Conservation (phyloP, 37 sponge, comb jelly and placozoan genomes). For the Diacarnus erythraeanus region DNA sequence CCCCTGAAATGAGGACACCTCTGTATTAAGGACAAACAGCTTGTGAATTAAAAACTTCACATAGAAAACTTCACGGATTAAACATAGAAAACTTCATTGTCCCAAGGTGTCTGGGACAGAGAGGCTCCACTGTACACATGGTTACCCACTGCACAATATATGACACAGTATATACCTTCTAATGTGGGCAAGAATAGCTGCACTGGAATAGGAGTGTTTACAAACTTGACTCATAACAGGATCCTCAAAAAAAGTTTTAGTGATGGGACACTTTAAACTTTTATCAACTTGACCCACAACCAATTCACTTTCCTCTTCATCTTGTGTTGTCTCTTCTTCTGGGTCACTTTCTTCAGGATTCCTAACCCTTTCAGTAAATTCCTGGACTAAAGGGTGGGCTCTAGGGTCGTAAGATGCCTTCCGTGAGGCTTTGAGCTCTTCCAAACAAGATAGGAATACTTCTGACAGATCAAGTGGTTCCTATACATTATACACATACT, state of each 20-base stretch:
- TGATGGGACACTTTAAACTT: conserved; percentile 69
- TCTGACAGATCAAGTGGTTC: conserved; percentile 18
- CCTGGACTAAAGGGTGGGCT: conserved; percentile 11
- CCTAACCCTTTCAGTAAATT: neutral
- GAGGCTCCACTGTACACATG: neutral
- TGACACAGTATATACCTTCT: neutral
- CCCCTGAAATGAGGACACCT: too few relatives aligned
- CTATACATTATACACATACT: too few relatives aligned
- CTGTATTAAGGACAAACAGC: too few relatives aligned
- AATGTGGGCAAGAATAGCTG: conserved; percentile 56
- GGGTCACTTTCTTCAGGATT: neutral
- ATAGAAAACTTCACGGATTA: too few relatives aligned
- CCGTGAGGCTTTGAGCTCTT: neutral
- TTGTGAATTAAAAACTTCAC: too few relatives aligned
- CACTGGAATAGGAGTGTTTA: conserved; percentile 54
- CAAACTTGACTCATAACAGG: conserved; percentile 66
- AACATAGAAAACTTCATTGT: too few relatives aligned
- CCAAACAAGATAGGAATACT: conserved; percentile 4
- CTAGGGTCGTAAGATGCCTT: conserved; percentile 3
- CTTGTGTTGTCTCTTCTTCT: neutral
- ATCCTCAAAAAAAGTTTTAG: conserved; percentile 46
- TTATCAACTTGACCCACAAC: conserved; percentile 49
- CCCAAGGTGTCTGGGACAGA: too few relatives aligned
- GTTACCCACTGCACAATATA: neutral
- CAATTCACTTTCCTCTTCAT: conserved; percentile 27